Evolutionary conservation across 2,888 invertebrate species (phyloP).

Genomic region (Aspidapion aeneum): DNA sequence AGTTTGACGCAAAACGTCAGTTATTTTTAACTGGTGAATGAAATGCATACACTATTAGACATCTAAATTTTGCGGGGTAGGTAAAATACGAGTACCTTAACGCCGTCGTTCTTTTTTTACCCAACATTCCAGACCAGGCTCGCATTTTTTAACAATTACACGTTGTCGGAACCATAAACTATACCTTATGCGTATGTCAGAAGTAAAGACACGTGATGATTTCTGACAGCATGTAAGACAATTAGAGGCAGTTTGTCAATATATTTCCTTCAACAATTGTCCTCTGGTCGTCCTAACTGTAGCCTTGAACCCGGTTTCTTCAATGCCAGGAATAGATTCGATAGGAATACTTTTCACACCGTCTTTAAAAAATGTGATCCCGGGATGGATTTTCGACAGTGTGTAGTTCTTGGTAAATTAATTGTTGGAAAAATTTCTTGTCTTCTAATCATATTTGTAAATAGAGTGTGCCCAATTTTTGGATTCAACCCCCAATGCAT

Average conservation of each 20-base stretch:
- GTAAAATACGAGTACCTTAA: no score
- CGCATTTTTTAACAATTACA: no score
- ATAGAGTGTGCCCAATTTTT: conserved; percentile 89
- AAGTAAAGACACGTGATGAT: conserved; percentile 90
- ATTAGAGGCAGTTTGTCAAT: conserved; percentile 61
- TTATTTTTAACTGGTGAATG: no score
- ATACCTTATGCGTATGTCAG: no score
- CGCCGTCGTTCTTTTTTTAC: no score
- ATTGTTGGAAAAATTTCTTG: conserved; percentile 82
- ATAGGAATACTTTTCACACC: conserved; percentile 85
- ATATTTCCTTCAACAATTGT: conserved; percentile 64
- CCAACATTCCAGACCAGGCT: no score
- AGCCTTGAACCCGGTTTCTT: conserved; percentile 81
- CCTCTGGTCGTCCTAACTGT: conserved; percentile 57
- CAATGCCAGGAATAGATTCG: conserved; percentile 82
- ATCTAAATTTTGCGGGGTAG: no score
- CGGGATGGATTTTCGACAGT: conserved; percentile 78
- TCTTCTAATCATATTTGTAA: conserved; percentile 80
- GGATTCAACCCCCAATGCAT: conserved; percentile 98
- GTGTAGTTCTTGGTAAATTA: conserved; percentile 85
- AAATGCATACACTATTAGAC: no score
- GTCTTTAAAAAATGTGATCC: conserved; percentile 87
- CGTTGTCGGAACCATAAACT: no score
- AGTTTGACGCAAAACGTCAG: no score
- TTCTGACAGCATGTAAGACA: conserved; percentile 66